phyloP scores from a whole-genome alignment of 2,888 invertebrate genomes.

The Ischnus inquisitorius region DNA sequence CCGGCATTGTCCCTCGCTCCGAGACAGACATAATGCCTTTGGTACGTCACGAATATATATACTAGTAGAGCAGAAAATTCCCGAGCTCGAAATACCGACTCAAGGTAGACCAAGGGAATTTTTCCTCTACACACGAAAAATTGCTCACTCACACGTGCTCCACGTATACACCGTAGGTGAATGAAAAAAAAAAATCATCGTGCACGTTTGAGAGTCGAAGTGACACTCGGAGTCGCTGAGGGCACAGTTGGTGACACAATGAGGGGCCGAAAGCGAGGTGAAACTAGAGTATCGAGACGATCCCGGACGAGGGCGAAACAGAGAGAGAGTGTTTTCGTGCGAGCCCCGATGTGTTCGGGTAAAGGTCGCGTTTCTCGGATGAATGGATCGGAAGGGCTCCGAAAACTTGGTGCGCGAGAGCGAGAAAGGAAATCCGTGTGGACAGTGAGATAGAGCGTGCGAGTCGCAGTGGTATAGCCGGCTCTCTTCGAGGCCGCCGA shows the following conservation, averaged over 20 bases:
- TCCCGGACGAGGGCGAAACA: constrained; percentile 16
- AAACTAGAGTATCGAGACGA: constrained; percentile 7
- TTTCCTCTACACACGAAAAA: constrained; percentile 18
- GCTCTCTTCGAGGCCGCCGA: constrained; percentile 56
- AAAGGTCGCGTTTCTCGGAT: constrained; percentile 58
- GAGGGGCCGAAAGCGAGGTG: constrained; percentile 56
- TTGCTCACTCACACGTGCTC: neutral
- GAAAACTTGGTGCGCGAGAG: constrained; percentile 25
- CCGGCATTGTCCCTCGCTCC: constrained; percentile 73
- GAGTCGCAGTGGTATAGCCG: constrained; percentile 31
- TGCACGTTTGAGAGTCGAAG: constrained; percentile 63
- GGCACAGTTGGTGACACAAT: constrained; percentile 59
- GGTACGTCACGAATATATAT: constrained; percentile 52
- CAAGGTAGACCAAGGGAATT: constrained; percentile 47
- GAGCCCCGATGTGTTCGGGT: constrained; percentile 41
- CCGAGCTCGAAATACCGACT: constrained; percentile 33
- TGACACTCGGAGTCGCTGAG: constrained; percentile 69
- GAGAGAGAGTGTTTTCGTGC: constrained; percentile 27
- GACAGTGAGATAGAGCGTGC: constrained; percentile 10
- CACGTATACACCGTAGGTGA: neutral
- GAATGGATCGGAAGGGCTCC: constrained; percentile 65
- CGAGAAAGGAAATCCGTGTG: neutral
- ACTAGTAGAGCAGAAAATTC: constrained; percentile 20
- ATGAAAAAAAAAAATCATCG: constrained; percentile 38
- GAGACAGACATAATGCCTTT: constrained; percentile 74